These are phyloP conservation scores for Stegostoma tigrinum DNA, from an alignment of 2,113 vertebrate genomes.

Conservation along the genomic window DNA sequence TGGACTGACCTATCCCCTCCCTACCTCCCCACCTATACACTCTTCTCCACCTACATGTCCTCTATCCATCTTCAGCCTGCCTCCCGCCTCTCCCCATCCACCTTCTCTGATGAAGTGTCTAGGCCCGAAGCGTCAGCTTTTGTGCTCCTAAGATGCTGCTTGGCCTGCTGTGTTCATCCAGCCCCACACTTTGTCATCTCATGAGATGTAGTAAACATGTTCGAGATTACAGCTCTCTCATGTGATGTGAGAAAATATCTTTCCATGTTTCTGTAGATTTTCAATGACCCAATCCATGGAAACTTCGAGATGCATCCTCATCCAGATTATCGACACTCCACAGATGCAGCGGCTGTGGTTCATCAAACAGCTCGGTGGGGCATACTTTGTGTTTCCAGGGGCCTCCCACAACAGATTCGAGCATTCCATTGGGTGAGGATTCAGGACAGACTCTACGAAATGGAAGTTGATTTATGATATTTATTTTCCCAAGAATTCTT, in stretches of 20 bases:
- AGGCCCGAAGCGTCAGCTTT: too few relatives aligned
- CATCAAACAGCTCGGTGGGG: conserved; percentile 84
- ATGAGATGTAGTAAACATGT: neutral
- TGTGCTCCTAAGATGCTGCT: too few relatives aligned
- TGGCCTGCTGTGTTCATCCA: too few relatives aligned
- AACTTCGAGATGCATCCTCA: conserved; percentile 79
- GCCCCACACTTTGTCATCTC: too few relatives aligned
- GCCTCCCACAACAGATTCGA: conserved; percentile 94
- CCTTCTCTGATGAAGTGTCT: too few relatives aligned
- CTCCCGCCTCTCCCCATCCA: too few relatives aligned
- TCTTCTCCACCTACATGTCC: too few relatives aligned
- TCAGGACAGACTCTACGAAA: neutral
- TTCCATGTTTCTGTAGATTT: conserved; percentile 62
- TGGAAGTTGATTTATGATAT: neutral
- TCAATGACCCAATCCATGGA: conserved; percentile 91
- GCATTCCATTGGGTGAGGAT: conserved; percentile 70
- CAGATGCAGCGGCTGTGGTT: conserved; percentile 87
- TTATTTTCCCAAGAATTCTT: neutral
- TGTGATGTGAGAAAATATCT: neutral
- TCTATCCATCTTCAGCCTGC: too few relatives aligned
- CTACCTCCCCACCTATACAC: too few relatives aligned
- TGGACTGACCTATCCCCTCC: too few relatives aligned
- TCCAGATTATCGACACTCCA: conserved; percentile 83
- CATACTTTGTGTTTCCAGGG: conserved; percentile 86
- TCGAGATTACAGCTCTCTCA: neutral